These are phyloP conservation scores for Drosophila punjabiensis DNA, from an alignment of 1,140 invertebrate species.

Conservation along the genomic window DNA sequence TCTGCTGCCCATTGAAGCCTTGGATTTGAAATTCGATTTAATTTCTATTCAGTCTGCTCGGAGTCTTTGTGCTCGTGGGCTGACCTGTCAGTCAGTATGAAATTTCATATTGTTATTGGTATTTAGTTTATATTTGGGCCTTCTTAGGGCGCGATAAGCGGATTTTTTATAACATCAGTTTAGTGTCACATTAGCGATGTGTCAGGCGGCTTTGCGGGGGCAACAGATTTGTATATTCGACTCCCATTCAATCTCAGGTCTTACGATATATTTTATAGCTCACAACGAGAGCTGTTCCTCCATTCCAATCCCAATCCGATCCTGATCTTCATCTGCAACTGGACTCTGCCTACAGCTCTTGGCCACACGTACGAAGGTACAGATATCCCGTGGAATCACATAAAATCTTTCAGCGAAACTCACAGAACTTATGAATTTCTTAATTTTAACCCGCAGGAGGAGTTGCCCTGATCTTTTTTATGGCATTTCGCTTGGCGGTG, in stretches of 20 bases:
- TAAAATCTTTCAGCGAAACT: slow-evolving; percentile 70
- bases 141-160: slow-evolving; percentile 65
- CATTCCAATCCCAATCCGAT: slow-evolving; percentile 15
- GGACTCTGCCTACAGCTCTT: slow-evolving; percentile 43
- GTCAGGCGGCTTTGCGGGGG: slow-evolving; percentile 46
- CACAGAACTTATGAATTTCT: slow-evolving; percentile 71
- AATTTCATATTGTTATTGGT: slow-evolving; percentile 72
- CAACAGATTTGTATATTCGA: slow-evolving; percentile 40
- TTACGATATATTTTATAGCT: slow-evolving; percentile 20
- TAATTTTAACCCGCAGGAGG: slow-evolving; percentile 31
- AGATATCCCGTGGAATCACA: slow-evolving; percentile 35
- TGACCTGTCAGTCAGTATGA: slow-evolving; percentile 58
- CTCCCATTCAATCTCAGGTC: background rate
- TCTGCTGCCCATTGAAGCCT: slow-evolving; percentile 56
- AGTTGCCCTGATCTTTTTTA: slow-evolving; percentile 59
- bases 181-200: slow-evolving; percentile 80
- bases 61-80: slow-evolving; percentile 55
- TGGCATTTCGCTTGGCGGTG: slow-evolving; percentile 67
- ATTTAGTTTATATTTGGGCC: slow-evolving; percentile 75
- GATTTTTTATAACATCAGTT: slow-evolving; percentile 81
- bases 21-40: slow-evolving; percentile 80
- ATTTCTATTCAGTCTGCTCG: slow-evolving; percentile 26
- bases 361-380: slow-evolving; percentile 30
- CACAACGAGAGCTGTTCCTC: slow-evolving; percentile 52
- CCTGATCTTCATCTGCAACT: slow-evolving; percentile 26